Percentiles rank a stretch among this genome's conserved stretches.
Evolutionary conservation across 2,797 vertebrate species (phyloP).

Genomic region (Rhinophrynus dorsalis): DNA sequence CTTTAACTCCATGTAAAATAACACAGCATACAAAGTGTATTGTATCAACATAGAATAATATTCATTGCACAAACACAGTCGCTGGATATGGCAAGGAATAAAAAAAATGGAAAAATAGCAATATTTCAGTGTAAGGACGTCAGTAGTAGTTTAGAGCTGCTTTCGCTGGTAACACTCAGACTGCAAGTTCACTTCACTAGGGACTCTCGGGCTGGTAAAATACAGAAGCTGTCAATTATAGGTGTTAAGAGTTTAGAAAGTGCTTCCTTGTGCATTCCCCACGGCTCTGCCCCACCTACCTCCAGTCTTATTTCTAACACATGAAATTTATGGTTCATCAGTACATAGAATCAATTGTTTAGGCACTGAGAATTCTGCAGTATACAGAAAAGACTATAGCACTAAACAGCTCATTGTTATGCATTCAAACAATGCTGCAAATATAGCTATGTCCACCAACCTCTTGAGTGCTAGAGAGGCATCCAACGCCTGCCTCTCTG

Average conservation of each 20-base stretch:
- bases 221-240: constrained; percentile 9
- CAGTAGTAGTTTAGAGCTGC: not conserved
- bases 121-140: not conserved
- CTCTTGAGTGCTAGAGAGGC: too few relatives aligned
- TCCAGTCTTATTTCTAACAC: constrained; percentile 6
- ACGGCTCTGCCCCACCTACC: not conserved
- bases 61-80: too few relatives aligned
- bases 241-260: not conserved
- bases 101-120: too few relatives aligned
- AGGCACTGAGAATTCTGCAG: not conserved
- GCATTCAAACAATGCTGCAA: too few relatives aligned
- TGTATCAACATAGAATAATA: too few relatives aligned
- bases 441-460: too few relatives aligned
- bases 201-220: not conserved
- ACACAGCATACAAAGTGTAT: too few relatives aligned
- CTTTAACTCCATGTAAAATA: too few relatives aligned
- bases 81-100: too few relatives aligned
- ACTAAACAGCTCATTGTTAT: not conserved
- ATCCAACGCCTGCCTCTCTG: too few relatives aligned
- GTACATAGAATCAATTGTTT: not conserved
- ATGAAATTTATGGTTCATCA: not conserved
- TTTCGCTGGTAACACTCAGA: not conserved
- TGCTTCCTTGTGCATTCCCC: not conserved
- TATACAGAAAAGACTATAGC: not conserved
- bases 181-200: not conserved